Conservation (phyloP, 2,888 invertebrate genomes). For the Phanerotoma sp. region DNA sequence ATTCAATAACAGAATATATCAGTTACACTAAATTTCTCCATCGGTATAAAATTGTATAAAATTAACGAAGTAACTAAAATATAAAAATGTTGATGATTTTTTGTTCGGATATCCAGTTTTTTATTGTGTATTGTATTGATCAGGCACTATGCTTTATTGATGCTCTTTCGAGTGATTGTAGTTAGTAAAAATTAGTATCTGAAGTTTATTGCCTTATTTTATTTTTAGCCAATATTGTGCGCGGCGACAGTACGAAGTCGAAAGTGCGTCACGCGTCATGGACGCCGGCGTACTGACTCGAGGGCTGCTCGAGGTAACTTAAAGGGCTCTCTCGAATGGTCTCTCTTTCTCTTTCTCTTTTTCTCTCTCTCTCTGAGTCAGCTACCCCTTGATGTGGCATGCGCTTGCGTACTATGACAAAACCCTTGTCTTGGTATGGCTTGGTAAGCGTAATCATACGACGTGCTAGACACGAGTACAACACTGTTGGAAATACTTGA, state of each 20-base stretch:
- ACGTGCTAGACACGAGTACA: not conserved
- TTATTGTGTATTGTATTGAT: too few species aligned
- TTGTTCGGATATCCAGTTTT: too few species aligned
- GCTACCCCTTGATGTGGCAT: slow-evolving; percentile 22
- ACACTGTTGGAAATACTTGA: not conserved
- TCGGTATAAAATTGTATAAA: too few species aligned
- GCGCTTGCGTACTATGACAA: slow-evolving; percentile 1
- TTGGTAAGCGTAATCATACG: not conserved
- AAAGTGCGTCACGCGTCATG: slow-evolving; percentile 35
- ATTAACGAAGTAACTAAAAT: too few species aligned
- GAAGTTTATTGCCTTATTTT: not conserved
- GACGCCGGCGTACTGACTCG: slow-evolving; percentile 37
- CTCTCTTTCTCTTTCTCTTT: too few species aligned
- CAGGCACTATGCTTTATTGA: too few species aligned
- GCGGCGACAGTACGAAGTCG: not conserved
- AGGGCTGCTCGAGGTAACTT: slow-evolving; percentile 23
- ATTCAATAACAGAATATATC: too few species aligned
- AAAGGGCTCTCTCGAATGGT: slow-evolving; percentile 29
- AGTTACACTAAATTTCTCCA: too few species aligned
- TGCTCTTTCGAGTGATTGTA: too few species aligned
- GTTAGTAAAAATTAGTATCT: not conserved
- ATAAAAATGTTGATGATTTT: too few species aligned
- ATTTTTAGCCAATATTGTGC: not conserved
- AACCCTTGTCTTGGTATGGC: not conserved
- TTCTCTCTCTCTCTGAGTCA: slow-evolving; percentile 17